Conservation (phyloP, 30 jellyfish, hydroid and myxozoan genomes). For the Hydractinia echinata region DNA sequence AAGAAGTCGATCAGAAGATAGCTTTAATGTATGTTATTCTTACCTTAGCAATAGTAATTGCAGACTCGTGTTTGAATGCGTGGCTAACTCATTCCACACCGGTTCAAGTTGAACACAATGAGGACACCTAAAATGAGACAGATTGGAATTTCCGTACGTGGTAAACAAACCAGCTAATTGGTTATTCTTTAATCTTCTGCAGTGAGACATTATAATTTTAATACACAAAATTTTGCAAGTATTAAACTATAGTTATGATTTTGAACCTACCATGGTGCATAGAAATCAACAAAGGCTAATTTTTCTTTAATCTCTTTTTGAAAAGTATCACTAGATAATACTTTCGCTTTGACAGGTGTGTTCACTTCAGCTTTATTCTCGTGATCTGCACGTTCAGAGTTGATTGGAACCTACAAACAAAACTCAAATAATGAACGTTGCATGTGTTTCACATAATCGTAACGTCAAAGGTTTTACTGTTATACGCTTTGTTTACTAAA, state of each 20-base stretch:
- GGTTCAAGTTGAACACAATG: conserved; percentile 76
- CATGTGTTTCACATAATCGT: too few species aligned
- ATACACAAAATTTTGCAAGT: not conserved
- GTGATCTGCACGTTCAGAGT: too few species aligned
- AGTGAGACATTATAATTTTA: not conserved
- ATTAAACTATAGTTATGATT: not conserved
- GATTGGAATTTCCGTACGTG: too few species aligned
- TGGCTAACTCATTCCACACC: conserved; percentile 73
- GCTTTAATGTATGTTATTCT: not conserved
- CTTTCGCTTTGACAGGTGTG: conserved; percentile 18
- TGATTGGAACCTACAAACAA: too few species aligned
- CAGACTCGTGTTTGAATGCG: conserved; percentile 29
- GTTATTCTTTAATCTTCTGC: too few species aligned
- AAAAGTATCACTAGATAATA: conserved; percentile 35
- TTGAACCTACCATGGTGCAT: conserved; percentile 74
- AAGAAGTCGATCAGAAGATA: not conserved
- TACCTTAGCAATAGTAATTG: conserved; percentile 70
- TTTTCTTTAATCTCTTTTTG: conserved; percentile 43
- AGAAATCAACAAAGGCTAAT: conserved; percentile 60
- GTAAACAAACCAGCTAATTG: too few species aligned
- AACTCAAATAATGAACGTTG: too few species aligned
- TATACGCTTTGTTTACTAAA: too few species aligned
- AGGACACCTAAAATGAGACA: conserved; percentile 53
- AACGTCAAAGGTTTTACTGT: too few species aligned
- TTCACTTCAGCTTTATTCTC: not conserved